Conservation (phyloP, 2,797 vertebrate genomes). For the Odontamblyopus rebecca region DNA sequence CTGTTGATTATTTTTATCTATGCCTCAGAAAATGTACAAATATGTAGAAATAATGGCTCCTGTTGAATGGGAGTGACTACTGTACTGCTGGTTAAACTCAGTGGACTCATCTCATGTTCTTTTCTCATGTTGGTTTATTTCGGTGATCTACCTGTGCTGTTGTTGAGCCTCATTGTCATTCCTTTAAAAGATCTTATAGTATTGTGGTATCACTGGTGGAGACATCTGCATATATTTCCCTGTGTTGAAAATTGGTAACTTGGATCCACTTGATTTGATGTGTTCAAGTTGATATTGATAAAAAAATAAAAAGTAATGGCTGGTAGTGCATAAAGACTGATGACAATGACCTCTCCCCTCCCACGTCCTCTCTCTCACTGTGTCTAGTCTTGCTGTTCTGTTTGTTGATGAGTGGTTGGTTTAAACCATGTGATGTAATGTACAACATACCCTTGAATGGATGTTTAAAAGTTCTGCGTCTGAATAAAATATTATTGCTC, state of each 20-base stretch:
- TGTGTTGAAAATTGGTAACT: conserved; percentile 64
- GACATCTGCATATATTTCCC: conserved; percentile 20
- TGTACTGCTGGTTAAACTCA: conserved; percentile 54
- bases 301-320: conserved; percentile 26
- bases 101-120: conserved; percentile 58
- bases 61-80: conserved; percentile 52
- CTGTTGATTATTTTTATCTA: conserved; percentile 48
- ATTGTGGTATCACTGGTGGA: conserved; percentile 58
- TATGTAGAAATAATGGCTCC: conserved; percentile 7
- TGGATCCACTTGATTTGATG: conserved; percentile 67
- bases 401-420: conserved; percentile 85
- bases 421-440: conserved; percentile 85
- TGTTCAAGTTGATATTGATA: conserved; percentile 47
- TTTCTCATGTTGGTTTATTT: conserved; percentile 22
- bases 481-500: conserved; percentile 87
- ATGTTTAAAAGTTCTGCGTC: conserved; percentile 84
- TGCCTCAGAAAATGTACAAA: conserved; percentile 31
- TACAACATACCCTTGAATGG: conserved; percentile 86
- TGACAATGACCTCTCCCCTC: conserved; percentile 67
- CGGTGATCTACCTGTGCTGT: conserved; percentile 70
- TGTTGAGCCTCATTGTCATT: conserved; percentile 66
- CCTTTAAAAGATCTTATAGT: conserved; percentile 39
- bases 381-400: conserved; percentile 84
- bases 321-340: conserved; percentile 67
- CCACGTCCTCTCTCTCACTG: conserved; percentile 60